Evolutionary conservation across 23 tunicate species (phyloP).

Genomic region (Oikopleura dioica): DNA sequence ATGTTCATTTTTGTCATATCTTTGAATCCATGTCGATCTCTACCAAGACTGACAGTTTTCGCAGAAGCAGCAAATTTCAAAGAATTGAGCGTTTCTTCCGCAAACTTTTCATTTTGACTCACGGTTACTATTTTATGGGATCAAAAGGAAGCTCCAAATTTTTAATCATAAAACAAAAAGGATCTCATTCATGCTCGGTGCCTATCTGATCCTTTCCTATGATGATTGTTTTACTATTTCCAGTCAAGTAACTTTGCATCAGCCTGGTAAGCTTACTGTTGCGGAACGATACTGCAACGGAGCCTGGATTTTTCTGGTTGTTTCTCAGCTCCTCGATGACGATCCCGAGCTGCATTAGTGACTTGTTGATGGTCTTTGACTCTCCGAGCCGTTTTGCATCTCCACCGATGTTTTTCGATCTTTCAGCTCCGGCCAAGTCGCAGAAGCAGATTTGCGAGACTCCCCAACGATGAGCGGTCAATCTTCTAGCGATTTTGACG

Average conservation of each 20-base stretch:
- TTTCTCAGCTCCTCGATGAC: conserved; percentile 5
- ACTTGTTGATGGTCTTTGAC: conserved; percentile 7
- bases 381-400: not conserved
- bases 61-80: conserved; percentile 11
- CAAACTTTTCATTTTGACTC: not conserved
- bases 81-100: conserved; percentile 4
- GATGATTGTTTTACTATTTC: not conserved
- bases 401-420: not conserved
- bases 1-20: not conserved
- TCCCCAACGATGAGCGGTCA: not conserved
- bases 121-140: not conserved
- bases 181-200: not conserved
- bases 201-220: not conserved
- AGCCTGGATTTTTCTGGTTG: not conserved
- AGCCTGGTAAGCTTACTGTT: not conserved
- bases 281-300: not conserved
- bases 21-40: not conserved
- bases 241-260: not conserved
- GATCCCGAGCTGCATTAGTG: not conserved
- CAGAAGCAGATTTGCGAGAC: conserved; percentile 2
- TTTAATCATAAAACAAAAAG: not conserved
- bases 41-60: not conserved
- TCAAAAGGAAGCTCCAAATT: not conserved
- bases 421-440: not conserved
- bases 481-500: not conserved